Evolutionary conservation across 2,797 vertebrate genomes (phyloP).

Genomic region (Acrocephalus scirpaceus): DNA sequence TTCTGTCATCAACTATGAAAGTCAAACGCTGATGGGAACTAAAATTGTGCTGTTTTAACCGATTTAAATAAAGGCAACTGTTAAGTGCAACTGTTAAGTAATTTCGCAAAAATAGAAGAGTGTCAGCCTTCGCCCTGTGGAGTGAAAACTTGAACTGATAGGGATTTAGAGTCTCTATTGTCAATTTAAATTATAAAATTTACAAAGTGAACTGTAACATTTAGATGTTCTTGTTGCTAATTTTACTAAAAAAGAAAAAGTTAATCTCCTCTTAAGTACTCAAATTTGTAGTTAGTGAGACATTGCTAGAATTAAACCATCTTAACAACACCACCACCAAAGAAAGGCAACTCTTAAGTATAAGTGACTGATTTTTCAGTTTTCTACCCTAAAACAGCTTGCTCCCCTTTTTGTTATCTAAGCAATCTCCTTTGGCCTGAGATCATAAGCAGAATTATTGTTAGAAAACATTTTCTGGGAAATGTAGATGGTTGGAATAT

Average conservation of each 20-base stretch:
- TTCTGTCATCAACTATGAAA: neutral
- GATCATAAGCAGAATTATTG: conserved; percentile 9
- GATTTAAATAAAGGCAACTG: neutral
- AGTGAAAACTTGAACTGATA: neutral
- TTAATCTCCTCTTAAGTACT: neutral
- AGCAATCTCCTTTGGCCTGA: neutral
- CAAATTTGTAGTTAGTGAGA: neutral
- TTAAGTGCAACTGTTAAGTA: neutral
- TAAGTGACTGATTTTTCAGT: neutral
- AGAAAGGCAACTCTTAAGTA: neutral
- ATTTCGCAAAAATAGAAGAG: neutral
- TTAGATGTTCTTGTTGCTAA: neutral
- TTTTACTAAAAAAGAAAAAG: neutral
- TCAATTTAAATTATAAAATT: neutral
- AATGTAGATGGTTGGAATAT: conserved; percentile 10
- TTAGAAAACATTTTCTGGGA: conserved; percentile 25
- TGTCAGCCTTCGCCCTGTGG: neutral
- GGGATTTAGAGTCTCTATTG: neutral
- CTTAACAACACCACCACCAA: neutral
- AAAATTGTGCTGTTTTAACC: neutral
- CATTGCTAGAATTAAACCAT: neutral
- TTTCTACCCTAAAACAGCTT: neutral
- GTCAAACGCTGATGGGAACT: neutral
- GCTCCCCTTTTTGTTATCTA: neutral
- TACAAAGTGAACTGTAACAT: neutral